phyloP scores from a whole-genome alignment of 2,888 invertebrate species.

The Drosophila mulleri region DNA sequence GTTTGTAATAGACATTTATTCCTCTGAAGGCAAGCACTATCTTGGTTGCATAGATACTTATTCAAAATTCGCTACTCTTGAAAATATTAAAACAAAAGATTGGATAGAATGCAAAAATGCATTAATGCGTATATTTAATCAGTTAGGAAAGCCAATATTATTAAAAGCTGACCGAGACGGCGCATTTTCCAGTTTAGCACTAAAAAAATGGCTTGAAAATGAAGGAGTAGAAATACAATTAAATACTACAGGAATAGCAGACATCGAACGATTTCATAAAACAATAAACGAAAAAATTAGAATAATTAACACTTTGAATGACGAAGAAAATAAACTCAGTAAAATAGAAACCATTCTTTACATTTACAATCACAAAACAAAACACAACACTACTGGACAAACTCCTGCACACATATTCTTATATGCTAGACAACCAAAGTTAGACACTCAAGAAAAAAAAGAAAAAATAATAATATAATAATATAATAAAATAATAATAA shows the following conservation, averaged over 20 bases:
- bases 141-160: neutral
- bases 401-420: too few relatives aligned
- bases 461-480: too few relatives aligned
- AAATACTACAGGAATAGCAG: slow-evolving; percentile 1
- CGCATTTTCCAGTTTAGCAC: neutral
- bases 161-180: neutral
- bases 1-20: slow-evolving; percentile 1
- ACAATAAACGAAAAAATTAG: neutral
- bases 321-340: too few relatives aligned
- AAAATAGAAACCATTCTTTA: too few relatives aligned
- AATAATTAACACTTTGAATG: too few relatives aligned
- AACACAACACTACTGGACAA: too few relatives aligned
- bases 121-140: neutral
- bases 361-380: too few relatives aligned
- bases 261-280: neutral
- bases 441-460: too few relatives aligned
- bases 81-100: slow-evolving; percentile 1
- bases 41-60: neutral
- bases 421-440: too few relatives aligned
- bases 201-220: neutral
- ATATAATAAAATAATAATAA: too few relatives aligned
- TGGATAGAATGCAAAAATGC: neutral
- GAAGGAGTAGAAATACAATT: neutral
- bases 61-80: neutral
- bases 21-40: neutral